A percentile compares a stretch with the other conserved stretches of the same genome.
Evolutionary conservation across 92 coral and sea anemone genomes (phyloP).

Genomic region (Heliopora coerulea): DNA sequence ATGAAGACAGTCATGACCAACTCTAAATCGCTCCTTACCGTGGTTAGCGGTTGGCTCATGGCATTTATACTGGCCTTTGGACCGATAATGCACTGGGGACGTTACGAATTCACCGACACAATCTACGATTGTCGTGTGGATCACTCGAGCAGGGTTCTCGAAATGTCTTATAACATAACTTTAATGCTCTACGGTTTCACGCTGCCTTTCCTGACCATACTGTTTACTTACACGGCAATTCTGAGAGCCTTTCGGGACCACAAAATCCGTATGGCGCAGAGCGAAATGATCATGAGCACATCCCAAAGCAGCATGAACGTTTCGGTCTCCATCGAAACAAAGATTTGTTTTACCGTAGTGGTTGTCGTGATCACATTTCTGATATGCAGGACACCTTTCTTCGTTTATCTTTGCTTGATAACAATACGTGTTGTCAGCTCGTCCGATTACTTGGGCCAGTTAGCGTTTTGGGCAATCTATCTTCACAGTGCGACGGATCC

Average conservation of each 20-base stretch:
- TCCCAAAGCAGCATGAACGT: constrained; percentile 64
- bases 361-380: constrained; percentile 68
- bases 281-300: constrained; percentile 57
- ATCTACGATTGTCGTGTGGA: constrained; percentile 85
- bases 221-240: constrained; percentile 68
- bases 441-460: constrained; percentile 76
- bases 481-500: constrained; percentile 94
- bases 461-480: constrained; percentile 94
- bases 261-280: constrained; percentile 56
- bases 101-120: constrained; percentile 87
- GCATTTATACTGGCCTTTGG: constrained; percentile 81
- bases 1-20: constrained; percentile 69
- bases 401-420: constrained; percentile 66
- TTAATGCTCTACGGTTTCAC: constrained; percentile 74
- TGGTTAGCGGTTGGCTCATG: constrained; percentile 78
- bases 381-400: constrained; percentile 86
- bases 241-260: constrained; percentile 65
- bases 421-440: constrained; percentile 58
- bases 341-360: constrained; percentile 66
- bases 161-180: constrained; percentile 74
- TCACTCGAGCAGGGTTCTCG: constrained; percentile 66
- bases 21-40: constrained; percentile 85
- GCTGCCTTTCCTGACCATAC: constrained; percentile 65
- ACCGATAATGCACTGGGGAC: constrained; percentile 93
- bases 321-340: constrained; percentile 65